Conservation (phyloP, 2,113 vertebrate genomes). For the Gallinago paraguaiae region DNA sequence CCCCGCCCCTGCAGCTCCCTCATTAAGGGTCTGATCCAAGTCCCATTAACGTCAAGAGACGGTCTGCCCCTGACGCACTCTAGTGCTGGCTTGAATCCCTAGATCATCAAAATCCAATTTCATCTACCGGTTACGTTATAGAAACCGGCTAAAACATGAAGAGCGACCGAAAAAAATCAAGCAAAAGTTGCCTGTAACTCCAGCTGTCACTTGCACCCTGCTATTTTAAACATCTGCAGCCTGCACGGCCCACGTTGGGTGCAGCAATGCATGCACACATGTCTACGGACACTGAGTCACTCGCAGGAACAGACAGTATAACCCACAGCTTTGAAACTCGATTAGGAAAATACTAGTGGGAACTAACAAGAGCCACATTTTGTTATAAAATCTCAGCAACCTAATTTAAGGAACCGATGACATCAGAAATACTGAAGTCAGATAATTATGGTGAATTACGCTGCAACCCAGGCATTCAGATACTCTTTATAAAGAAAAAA, state of each 20-base stretch:
- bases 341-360: constrained; percentile 19
- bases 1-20: not conserved
- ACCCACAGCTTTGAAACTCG: constrained; percentile 39
- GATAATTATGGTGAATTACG: not conserved
- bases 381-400: constrained; percentile 21
- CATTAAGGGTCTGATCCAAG: constrained; percentile 14
- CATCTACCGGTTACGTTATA: not conserved
- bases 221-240: constrained; percentile 26
- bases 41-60: constrained; percentile 49
- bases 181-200: not conserved
- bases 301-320: constrained; percentile 41
- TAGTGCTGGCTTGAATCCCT: not conserved
- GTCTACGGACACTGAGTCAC: constrained; percentile 51
- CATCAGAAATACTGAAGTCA: constrained; percentile 20
- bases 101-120: not conserved
- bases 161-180: not conserved
- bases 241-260: not conserved
- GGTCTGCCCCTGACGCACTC: constrained; percentile 48
- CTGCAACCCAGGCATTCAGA: not conserved
- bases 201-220: not conserved
- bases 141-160: not conserved
- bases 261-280: constrained; percentile 16
- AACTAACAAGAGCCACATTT: constrained; percentile 56
- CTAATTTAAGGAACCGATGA: constrained; percentile 28
- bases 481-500: not conserved